Percentiles rank a stretch among this genome's conserved stretches.
These are phyloP conservation scores for Clitarchus hookeri DNA, from an alignment of 2,888 invertebrate genomes.

Conservation along the genomic window DNA sequence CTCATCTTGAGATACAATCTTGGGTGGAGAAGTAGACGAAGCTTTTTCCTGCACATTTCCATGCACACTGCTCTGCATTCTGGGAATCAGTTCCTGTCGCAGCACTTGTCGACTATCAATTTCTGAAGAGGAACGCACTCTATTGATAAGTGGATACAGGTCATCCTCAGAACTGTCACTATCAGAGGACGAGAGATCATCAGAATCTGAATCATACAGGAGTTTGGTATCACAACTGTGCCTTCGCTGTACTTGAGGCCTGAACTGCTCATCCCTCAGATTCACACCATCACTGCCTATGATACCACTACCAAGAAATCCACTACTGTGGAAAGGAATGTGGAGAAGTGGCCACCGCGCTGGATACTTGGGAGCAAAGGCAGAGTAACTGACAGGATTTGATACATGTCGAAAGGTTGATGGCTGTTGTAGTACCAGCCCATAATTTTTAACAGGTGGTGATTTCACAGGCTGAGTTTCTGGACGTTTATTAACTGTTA, in stretches of 20 bases:
- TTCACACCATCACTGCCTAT: neutral
- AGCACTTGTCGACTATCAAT: neutral
- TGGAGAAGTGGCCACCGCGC: slow-evolving; percentile 4
- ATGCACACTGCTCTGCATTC: neutral
- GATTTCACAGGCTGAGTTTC: neutral
- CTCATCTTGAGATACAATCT: neutral
- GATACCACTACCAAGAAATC: neutral
- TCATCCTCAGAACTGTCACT: neutral
- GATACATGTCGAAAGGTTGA: neutral
- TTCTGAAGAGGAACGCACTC: neutral
- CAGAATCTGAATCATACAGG: neutral
- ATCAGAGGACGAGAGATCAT: neutral
- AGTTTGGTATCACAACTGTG: neutral
- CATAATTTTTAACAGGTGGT: neutral
- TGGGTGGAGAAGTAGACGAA: neutral
- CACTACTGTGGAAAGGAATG: slow-evolving; percentile 1
- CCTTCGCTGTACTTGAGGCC: neutral
- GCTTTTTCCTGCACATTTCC: neutral
- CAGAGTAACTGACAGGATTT: neutral
- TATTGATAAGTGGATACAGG: neutral
- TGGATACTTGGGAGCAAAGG: neutral
- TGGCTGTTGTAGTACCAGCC: neutral
- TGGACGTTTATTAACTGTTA: slow-evolving; percentile 14
- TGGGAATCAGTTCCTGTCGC: neutral
- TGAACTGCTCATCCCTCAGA: neutral